Conservation (phyloP, 2,888 invertebrate species). For the Polyploca ridens region DNA sequence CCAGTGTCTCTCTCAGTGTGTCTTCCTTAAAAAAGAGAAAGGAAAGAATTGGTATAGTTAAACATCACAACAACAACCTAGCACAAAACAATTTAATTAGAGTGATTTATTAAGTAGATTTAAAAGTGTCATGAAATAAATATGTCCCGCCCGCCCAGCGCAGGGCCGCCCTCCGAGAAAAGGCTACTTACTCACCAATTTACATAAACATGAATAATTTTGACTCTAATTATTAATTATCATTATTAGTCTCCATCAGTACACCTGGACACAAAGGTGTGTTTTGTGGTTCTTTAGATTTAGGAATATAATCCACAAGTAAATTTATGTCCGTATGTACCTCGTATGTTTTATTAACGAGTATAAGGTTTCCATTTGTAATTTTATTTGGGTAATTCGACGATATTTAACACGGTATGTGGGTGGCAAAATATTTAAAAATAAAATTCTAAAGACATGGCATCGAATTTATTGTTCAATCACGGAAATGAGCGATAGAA, state of each 20-base stretch:
- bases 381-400: neutral
- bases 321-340: neutral
- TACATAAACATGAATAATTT: constrained; percentile 30
- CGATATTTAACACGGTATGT: no score
- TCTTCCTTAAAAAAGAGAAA: neutral
- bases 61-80: neutral
- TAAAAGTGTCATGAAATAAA: constrained; percentile 1
- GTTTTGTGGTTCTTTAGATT: no score
- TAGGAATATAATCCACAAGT: neutral
- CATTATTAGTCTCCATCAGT: neutral
- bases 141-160: neutral
- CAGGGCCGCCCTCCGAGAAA: neutral
- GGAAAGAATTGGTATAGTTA: neutral
- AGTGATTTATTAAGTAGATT: constrained; percentile 2
- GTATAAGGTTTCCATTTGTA: neutral
- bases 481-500: no score
- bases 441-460: no score
- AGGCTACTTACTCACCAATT: constrained; percentile 20
- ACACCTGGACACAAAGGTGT: neutral
- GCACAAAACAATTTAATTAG: neutral
- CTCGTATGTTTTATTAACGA: neutral
- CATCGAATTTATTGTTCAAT: no score
- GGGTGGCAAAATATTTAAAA: no score
- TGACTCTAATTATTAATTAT: neutral
- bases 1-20: no score